Percentiles rank a stretch among this genome's conserved stretches.
These are phyloP conservation scores for Ditula angustiorana DNA, from an alignment of 2,888 invertebrate species.

Conservation along the genomic window DNA sequence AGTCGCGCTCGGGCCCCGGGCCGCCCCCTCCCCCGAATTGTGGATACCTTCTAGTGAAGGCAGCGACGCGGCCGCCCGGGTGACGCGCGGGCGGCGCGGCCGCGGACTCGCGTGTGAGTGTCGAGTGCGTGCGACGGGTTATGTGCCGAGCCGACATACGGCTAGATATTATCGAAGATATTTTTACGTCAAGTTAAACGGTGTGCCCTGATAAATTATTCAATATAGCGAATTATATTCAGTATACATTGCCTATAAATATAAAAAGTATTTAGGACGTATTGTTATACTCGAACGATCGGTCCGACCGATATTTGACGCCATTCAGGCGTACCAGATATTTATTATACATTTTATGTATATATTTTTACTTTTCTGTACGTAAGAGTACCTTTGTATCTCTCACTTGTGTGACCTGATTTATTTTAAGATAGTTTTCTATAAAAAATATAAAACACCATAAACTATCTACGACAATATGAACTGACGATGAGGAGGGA, in stretches of 20 bases:
- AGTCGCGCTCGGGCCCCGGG: slow-evolving; percentile 4
- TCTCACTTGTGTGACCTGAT: slow-evolving; percentile 84
- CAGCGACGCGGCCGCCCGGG: slow-evolving; percentile 35
- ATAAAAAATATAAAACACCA: slow-evolving; percentile 61
- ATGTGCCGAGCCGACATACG: slow-evolving; percentile 51
- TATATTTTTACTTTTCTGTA: slow-evolving; percentile 52
- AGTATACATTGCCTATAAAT: slow-evolving; percentile 43
- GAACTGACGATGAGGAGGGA: slow-evolving; percentile 44
- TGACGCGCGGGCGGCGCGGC: slow-evolving; percentile 38
- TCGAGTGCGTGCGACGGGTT: slow-evolving; percentile 47
- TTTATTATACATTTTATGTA: slow-evolving; percentile 47
- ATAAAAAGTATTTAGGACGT: slow-evolving; percentile 46
- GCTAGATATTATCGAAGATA: slow-evolving; percentile 63
- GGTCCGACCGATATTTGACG: slow-evolving; percentile 44
- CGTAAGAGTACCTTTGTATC: slow-evolving; percentile 56
- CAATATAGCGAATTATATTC: slow-evolving; percentile 48
- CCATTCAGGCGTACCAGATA: slow-evolving; percentile 40
- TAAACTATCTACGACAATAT: slow-evolving; percentile 59
- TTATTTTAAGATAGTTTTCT: slow-evolving; percentile 81
- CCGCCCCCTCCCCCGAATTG: slow-evolving; percentile 55
- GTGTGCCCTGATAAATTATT: slow-evolving; percentile 60
- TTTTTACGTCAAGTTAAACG: slow-evolving; percentile 60
- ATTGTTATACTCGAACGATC: slow-evolving; percentile 46
- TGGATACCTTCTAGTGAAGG: slow-evolving; percentile 60
- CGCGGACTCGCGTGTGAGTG: slow-evolving; percentile 39